Base-by-base conservation (phyloP, 2,113 vertebrate species). In the Halichoerus grypus region DNA sequence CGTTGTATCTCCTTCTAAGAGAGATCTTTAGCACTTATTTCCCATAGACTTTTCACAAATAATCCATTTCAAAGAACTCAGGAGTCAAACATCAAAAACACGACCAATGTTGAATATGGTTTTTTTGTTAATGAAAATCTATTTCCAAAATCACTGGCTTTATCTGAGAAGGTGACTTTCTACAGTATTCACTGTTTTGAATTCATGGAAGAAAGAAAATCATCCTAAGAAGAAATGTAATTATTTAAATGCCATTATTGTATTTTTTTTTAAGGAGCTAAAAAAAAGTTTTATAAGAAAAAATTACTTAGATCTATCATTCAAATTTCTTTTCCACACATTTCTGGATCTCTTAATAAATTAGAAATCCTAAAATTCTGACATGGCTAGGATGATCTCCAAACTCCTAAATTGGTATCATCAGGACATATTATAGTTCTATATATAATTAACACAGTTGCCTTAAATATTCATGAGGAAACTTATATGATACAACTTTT, bases 311-410 rank as follows among this genome's bases (percentile, higher is more conserved):
- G 21, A 84, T 57, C 28, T 72, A 55, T 46, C n/a, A 33, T 93
- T 79, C 51, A 79, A 22, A 91, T 81, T 90, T 88, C 36, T 80
- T 91, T 92, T 42, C n/a, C 21, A 88, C 5, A 81, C 16, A 88
- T 69, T 85, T 83, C 92, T 89, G 16, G 59, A 82, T 63, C 74
- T 67, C 67, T 94, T 89, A 77, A 81, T 86, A 80, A 92, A 53
- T 82, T 24, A 94, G n/a, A 71, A 91, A 71, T 82, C 51, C 49
- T 65, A 92, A 94, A 94, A 86, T 46, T 96, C 33, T 85, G n/a
- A 92, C 88, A n/a, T 5, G 86, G 28, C 15, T 31, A 71, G 18
- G 67, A 65, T 86, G 4, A 89, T 76, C 36, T 59, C 65, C 65
- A 80, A 92, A 95, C 28, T 96, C 72, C 59, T 90, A 92, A 85